A percentile compares a stretch with the other conserved stretches of the same genome.
These are phyloP conservation scores for Temnothorax longispinosus DNA, from an alignment of 1,140 invertebrate genomes.

Conservation along the genomic window DNA sequence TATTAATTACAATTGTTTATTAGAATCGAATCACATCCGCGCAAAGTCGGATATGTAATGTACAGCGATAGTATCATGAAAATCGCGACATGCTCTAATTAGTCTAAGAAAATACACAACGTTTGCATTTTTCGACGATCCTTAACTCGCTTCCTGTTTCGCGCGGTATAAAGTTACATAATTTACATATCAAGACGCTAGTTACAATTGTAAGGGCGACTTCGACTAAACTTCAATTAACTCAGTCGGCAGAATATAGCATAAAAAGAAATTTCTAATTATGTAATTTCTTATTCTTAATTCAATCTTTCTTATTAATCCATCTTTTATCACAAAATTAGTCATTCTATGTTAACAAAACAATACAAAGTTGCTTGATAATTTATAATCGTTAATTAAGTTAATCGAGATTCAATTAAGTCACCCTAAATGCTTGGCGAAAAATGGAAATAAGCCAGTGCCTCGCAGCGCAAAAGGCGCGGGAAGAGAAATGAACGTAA, in stretches of 20 bases:
- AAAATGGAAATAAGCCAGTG: not conserved
- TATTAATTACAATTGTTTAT: not conserved
- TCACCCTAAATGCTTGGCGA: not conserved
- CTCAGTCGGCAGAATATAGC: not conserved
- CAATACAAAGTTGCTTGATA: not conserved
- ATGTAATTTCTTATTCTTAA: not conserved
- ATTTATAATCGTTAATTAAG: not conserved
- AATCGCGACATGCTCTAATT: constrained; percentile 17
- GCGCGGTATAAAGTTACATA: not conserved
- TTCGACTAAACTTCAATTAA: not conserved
- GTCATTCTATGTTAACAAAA: not conserved
- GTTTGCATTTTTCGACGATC: not conserved
- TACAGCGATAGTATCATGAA: not conserved
- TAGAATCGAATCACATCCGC: not conserved
- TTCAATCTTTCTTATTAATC: not conserved
- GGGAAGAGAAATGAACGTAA: not conserved
- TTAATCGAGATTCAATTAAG: not conserved
- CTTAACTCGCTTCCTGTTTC: not conserved
- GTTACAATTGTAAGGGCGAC: not conserved
- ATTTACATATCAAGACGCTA: not conserved
- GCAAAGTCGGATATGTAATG: not conserved
- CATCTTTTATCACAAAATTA: not conserved
- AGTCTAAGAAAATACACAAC: not conserved
- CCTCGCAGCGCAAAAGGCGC: not conserved
- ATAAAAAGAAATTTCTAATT: not conserved